A percentile compares a stretch with the other conserved stretches of the same genome.
These are phyloP conservation scores for Carduelis carduelis DNA, from an alignment of 2,797 vertebrate species.

Conservation along the genomic window DNA sequence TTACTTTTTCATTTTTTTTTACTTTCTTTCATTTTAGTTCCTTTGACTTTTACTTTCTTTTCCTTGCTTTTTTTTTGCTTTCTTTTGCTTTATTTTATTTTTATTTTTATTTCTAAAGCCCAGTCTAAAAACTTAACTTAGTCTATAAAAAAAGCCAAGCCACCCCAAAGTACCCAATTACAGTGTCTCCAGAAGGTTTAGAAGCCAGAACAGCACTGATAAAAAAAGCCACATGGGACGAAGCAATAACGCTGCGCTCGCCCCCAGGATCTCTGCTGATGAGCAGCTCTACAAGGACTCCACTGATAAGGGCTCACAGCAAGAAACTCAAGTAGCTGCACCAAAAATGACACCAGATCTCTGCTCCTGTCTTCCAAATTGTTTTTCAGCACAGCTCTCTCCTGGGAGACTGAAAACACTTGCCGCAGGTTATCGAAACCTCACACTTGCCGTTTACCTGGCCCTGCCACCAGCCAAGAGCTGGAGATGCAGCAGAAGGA, in stretches of 20 bases:
- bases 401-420: conserved; percentile 8
- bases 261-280: conserved; percentile 43
- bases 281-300: background rate
- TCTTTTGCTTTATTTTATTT: background rate
- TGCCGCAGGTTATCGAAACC: background rate
- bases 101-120: background rate
- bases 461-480: background rate
- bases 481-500: background rate
- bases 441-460: background rate
- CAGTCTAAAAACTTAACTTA: background rate
- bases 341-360: conserved; percentile 53
- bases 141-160: background rate
- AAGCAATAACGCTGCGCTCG: background rate
- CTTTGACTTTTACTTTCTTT: background rate
- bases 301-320: conserved; percentile 12
- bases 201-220: background rate
- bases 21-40: background rate
- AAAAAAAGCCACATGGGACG: conserved; percentile 34
- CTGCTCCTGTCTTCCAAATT: conserved; percentile 20
- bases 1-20: background rate
- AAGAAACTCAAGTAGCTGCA: conserved; percentile 11
- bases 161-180: background rate
- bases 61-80: background rate
- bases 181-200: conserved; percentile 7
- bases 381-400: background rate